Evolutionary conservation across 2,888 invertebrate genomes (phyloP).

Genomic region (Tortricodes alternella): DNA sequence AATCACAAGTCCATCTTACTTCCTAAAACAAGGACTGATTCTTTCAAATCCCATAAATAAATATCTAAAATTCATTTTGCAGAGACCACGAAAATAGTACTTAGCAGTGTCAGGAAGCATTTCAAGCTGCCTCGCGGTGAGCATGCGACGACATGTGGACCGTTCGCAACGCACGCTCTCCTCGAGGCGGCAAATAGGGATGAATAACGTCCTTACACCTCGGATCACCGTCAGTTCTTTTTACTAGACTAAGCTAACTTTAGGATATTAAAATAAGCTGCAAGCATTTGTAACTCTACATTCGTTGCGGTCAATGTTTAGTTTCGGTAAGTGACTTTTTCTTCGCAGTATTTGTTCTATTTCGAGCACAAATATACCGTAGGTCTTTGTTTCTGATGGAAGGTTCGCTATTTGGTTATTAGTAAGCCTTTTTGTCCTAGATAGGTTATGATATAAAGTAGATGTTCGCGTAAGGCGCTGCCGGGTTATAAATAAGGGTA

Average conservation of each 20-base stretch:
- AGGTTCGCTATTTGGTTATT: conserved; percentile 54
- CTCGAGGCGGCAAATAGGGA: too few species aligned
- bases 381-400: conserved; percentile 59
- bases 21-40: conserved; percentile 6
- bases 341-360: conserved; percentile 67
- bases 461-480: conserved; percentile 64
- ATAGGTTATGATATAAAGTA: conserved; percentile 72
- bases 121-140: too few species aligned
- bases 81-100: conserved; percentile 36
- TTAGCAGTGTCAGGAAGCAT: conserved; percentile 32
- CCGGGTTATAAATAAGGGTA: conserved; percentile 34
- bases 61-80: background rate
- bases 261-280: conserved; percentile 41
- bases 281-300: conserved; percentile 72
- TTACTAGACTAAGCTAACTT: conserved; percentile 68
- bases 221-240: conserved; percentile 51
- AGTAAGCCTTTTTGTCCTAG: conserved; percentile 72
- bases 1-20: background rate
- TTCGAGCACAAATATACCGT: conserved; percentile 59
- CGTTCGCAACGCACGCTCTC: too few species aligned
- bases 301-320: conserved; percentile 55
- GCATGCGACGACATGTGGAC: too few species aligned
- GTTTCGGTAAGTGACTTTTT: conserved; percentile 49
- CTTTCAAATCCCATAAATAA: background rate
- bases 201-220: conserved; percentile 13